phyloP scores from a whole-genome alignment of 2,113 vertebrate species.

The Baryphthengus martii region DNA sequence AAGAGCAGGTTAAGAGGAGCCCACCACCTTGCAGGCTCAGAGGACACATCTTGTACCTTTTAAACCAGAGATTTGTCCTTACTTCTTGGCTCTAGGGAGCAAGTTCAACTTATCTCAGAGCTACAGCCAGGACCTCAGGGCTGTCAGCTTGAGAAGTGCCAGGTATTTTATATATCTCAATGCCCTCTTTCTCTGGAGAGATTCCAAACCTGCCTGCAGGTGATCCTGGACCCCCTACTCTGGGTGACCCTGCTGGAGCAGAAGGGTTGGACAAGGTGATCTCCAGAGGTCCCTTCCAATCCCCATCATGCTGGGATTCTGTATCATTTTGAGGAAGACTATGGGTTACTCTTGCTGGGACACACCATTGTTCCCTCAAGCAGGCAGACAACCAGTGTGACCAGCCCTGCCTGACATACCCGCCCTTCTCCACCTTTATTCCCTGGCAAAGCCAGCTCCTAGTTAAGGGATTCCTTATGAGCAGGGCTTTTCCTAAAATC shows the following conservation, averaged over 20 bases:
- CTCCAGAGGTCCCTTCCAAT: background rate
- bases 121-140: background rate
- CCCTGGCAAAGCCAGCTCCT: background rate
- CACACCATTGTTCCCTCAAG: accelerated
- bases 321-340: background rate
- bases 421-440: background rate
- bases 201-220: background rate
- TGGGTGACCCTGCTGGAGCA: background rate
- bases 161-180: background rate
- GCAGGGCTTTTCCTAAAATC: background rate
- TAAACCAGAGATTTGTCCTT: background rate
- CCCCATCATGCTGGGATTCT: background rate
- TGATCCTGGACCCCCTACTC: background rate
- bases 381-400: background rate
- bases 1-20: background rate
- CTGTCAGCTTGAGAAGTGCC: background rate
- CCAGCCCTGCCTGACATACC: background rate
- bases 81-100: background rate
- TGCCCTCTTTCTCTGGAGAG: background rate
- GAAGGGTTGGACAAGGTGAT: background rate
- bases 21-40: background rate
- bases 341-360: background rate
- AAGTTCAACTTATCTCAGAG: background rate
- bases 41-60: background rate
- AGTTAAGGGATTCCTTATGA: background rate